A percentile compares a stretch with the other conserved stretches of the same genome.
phyloP scores from a whole-genome alignment of 2,797 vertebrate species.

The Gallinago stenura region DNA sequence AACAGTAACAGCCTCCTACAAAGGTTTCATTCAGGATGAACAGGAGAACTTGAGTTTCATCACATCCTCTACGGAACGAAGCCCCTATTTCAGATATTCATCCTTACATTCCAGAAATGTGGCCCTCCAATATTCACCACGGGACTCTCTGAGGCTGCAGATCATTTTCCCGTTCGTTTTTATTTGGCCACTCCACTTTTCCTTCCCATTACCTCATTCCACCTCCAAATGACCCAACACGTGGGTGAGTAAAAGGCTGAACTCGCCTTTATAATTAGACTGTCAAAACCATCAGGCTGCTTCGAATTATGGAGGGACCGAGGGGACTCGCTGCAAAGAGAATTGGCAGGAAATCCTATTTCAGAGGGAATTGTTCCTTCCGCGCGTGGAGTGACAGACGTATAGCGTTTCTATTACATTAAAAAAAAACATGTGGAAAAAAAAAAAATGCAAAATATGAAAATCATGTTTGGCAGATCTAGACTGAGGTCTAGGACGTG shows the following conservation, averaged over 20 bases:
- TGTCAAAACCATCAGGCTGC: background rate
- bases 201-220: background rate
- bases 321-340: background rate
- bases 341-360: constrained; percentile 39
- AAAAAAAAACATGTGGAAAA: background rate
- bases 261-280: background rate
- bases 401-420: background rate
- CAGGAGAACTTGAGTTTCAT: background rate
- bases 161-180: background rate
- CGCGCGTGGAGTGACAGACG: background rate
- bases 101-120: background rate
- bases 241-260: background rate
- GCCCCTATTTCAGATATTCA: background rate
- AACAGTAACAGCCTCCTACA: background rate
- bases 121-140: background rate
- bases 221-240: background rate
- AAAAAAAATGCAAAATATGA: constrained; percentile 50
- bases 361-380: constrained; percentile 45
- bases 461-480: constrained; percentile 46
- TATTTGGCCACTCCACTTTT: background rate
- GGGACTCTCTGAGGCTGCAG: background rate
- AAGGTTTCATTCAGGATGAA: background rate
- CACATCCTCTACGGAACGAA: background rate
- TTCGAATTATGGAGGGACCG: background rate
- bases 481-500: constrained; percentile 29